Evolutionary conservation across 2,888 invertebrate genomes (phyloP).

Genomic region (Mesoligia furuncula): DNA sequence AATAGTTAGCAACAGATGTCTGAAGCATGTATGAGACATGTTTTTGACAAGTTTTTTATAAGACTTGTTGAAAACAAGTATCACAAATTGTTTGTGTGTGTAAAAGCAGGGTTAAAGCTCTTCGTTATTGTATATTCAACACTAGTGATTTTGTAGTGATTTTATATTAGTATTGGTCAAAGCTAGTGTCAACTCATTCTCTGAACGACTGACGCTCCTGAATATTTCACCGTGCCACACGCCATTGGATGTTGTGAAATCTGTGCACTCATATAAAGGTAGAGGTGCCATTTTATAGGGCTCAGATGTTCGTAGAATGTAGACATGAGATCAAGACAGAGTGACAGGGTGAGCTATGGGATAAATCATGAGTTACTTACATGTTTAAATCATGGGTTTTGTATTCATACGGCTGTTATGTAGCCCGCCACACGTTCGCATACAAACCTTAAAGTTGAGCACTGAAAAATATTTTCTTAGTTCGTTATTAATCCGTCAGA

Average conservation of each 20-base stretch:
- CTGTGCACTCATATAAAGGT: background rate
- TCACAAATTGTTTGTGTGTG: no score
- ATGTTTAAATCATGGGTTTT: background rate
- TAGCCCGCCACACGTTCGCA: background rate
- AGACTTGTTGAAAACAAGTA: no score
- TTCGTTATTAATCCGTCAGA: background rate
- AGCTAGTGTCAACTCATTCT: conserved; percentile 13
- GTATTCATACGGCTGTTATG: background rate
- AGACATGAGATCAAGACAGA: no score
- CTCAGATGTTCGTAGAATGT: background rate
- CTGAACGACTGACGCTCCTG: conserved; percentile 21
- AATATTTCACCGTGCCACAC: conserved; percentile 44
- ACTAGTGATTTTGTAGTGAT: background rate
- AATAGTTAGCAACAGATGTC: background rate
- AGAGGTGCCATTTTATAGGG: background rate
- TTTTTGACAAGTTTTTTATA: no score
- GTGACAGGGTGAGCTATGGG: background rate
- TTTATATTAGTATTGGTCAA: background rate
- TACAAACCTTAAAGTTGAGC: background rate
- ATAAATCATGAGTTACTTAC: background rate
- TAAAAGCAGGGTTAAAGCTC: background rate
- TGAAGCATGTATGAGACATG: background rate
- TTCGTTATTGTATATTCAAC: background rate
- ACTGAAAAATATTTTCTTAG: background rate
- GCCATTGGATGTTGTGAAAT: background rate